Base-by-base conservation (phyloP, 37 sponge, comb jelly and placozoan species). In the Beroe forskalii region DNA sequence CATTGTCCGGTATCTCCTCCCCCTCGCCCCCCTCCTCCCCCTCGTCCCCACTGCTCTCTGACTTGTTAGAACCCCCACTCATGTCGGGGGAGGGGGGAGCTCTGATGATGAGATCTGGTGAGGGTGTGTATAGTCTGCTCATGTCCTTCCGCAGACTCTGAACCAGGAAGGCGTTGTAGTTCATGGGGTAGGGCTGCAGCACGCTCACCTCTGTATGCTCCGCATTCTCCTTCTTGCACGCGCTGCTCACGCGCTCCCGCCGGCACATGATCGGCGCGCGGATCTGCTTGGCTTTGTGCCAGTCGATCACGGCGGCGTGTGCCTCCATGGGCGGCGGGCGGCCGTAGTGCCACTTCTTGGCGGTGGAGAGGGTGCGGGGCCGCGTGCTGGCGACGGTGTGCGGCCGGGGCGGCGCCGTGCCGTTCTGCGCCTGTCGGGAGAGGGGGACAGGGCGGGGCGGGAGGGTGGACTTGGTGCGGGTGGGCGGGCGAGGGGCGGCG, bases 161-260 rank as follows among this genome's bases (percentile, higher is more conserved):
- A 41, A 80, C 86, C 8, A 80, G 86, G 55, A 80, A 80, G 19
- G 86, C 27, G 86, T 80, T 80, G 48, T 80, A 80, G 86, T 80
- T 80, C 40, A 80, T 35, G 30, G 86, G 86, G 30, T 80, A 80
- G 28, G 86, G 86, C 20, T 80, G 86, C 3, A 80, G 55, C 8
- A 80, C 86, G 55, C 86, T 80, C 20, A 80, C 86, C 86, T 80
- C 86, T 20, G 86, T 80, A 1, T 25, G 28, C 86, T 41, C 86
- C 4, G 37, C 40, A 24, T 42, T 42, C 55, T 80, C 86, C 55
- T 80, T 80, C 28, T 43, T 43, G 30, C 44, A 41, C 30, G 86
- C 24, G 17, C 48, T 44, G 48, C 40, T 35, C 20, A 22, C n/a
- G n/a, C 48, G 28, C 37, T 22, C 44, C 17, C 86, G 28, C 86